These are phyloP conservation scores for Phalloptychus januarius DNA, from an alignment of 2,797 vertebrate species.

Conservation along the genomic window DNA sequence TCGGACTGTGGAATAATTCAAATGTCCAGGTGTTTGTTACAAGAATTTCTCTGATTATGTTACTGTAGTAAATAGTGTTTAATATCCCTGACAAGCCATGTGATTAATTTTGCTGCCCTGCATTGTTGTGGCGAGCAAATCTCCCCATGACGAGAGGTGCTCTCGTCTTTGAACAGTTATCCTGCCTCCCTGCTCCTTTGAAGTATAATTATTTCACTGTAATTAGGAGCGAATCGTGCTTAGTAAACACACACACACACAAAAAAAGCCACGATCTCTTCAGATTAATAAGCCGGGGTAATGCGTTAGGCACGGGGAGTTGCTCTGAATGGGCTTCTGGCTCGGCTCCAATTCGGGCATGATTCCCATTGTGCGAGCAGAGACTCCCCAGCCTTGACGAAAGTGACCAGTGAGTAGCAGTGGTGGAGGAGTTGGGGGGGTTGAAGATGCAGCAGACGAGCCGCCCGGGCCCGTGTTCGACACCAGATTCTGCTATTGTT, in stretches of 20 bases:
- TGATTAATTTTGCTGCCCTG: conserved; percentile 43
- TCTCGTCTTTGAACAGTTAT: conserved; percentile 85
- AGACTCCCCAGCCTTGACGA: conserved; percentile 52
- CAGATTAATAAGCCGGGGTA: conserved; percentile 71
- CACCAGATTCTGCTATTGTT: conserved; percentile 63
- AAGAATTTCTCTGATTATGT: conserved; percentile 19
- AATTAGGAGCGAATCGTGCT: conserved; percentile 95
- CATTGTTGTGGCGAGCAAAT: conserved; percentile 78
- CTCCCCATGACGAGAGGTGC: conserved; percentile 82
- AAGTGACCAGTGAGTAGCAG: conserved; percentile 52
- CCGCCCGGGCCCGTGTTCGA: conserved; percentile 47
- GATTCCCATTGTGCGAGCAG: conserved; percentile 68
- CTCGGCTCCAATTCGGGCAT: conserved; percentile 62
- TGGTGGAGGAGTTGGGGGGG: not conserved
- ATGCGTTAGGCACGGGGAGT: conserved; percentile 65
- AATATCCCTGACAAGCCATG: conserved; percentile 32
- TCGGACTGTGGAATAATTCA: not conserved
- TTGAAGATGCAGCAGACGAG: conserved; percentile 34
- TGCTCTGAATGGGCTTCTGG: conserved; percentile 72
- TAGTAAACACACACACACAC: conserved; percentile 86
- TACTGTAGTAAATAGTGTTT: conserved; percentile 18
- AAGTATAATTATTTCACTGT: conserved; percentile 97
- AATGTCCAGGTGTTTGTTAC: not conserved
- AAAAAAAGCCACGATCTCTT: conserved; percentile 63
- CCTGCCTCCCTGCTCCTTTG: conserved; percentile 87